phyloP scores from a whole-genome alignment of 2,797 vertebrate genomes.

The Trachops cirrhosus region DNA sequence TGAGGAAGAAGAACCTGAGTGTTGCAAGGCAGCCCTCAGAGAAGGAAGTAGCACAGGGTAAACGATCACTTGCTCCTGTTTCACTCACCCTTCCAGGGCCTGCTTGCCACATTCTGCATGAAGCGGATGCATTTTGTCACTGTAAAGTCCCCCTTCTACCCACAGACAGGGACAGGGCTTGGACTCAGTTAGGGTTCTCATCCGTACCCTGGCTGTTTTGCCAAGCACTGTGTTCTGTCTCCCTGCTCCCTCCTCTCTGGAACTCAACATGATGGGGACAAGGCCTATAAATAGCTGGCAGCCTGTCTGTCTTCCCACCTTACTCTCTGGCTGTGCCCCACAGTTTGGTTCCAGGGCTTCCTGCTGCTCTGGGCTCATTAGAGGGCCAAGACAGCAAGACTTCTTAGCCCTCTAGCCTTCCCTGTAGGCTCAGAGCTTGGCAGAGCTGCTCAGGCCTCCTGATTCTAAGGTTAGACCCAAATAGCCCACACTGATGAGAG shows the following conservation, averaged over 20 bases:
- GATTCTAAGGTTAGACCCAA: background rate
- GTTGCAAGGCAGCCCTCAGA: rapidly evolving
- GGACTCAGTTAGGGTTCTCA: background rate
- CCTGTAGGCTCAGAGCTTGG: background rate
- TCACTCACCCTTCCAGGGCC: background rate
- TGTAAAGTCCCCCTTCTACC: background rate
- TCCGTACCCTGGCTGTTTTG: background rate
- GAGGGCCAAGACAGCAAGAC: background rate
- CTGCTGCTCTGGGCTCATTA: background rate
- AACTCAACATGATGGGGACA: background rate
- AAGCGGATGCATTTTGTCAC: background rate
- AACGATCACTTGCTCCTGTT: background rate
- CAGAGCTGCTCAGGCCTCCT: background rate
- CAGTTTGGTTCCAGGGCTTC: background rate
- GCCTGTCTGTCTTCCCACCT: background rate
- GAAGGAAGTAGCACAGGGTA: background rate
- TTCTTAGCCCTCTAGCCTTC: background rate
- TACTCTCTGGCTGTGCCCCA: background rate
- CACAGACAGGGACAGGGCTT: background rate
- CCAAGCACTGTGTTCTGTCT: background rate
- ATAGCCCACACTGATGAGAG: too few relatives aligned
- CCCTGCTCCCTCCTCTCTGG: background rate
- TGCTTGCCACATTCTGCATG: background rate
- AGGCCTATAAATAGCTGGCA: background rate
- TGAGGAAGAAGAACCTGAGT: background rate